Percentiles rank a stretch among this genome's conserved stretches.
These are phyloP conservation scores for Kradibia gibbosae DNA, from an alignment of 1,140 invertebrate genomes.

Conservation along the genomic window DNA sequence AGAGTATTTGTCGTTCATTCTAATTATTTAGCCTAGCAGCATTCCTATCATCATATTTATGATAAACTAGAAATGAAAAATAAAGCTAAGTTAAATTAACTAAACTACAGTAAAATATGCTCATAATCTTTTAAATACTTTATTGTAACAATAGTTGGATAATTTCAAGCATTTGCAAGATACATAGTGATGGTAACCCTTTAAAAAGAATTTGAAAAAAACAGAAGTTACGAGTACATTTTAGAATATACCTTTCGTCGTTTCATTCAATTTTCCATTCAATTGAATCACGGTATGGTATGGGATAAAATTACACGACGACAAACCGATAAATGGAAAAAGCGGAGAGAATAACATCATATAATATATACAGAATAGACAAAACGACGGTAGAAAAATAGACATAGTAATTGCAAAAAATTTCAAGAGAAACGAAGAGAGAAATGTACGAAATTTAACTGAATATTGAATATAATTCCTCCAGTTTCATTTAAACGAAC, in stretches of 20 bases:
- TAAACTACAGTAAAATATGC: too few relatives aligned
- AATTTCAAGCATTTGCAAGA: neutral
- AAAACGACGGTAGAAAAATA: constrained; percentile 1
- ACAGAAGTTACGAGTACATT: constrained; percentile 18
- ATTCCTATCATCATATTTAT: too few relatives aligned
- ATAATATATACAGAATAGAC: constrained; percentile 24
- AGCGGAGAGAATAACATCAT: constrained; percentile 26
- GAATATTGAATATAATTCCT: neutral
- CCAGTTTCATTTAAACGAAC: constrained; percentile 8
- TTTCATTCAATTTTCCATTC: constrained; percentile 47
- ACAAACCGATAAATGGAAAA: neutral
- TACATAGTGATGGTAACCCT: neutral
- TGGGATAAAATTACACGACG: neutral
- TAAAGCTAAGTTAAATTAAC: too few relatives aligned
- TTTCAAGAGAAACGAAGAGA: neutral
- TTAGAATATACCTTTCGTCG: constrained; percentile 4
- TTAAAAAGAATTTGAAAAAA: neutral
- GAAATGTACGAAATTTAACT: neutral
- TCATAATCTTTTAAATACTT: too few relatives aligned
- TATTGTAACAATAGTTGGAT: neutral
- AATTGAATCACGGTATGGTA: constrained; percentile 48
- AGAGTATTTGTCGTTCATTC: too few relatives aligned
- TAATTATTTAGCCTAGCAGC: too few relatives aligned
- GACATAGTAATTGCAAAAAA: constrained; percentile 30
- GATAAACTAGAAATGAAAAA: too few relatives aligned